These are phyloP conservation scores for Eupelmus urozonus DNA, from an alignment of 2,888 invertebrate genomes.

Conservation along the genomic window DNA sequence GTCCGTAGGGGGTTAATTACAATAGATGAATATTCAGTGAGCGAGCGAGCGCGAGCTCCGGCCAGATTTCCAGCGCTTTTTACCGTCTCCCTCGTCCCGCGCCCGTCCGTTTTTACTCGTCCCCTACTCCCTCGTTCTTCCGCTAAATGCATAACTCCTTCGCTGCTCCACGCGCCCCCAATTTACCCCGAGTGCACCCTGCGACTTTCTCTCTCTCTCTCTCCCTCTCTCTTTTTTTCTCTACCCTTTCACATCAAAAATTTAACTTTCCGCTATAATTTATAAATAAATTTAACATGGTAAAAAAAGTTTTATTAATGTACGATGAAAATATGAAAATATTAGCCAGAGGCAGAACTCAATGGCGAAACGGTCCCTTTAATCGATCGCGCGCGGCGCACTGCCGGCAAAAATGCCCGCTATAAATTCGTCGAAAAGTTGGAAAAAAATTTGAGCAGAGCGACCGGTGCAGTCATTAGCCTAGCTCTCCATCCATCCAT, in stretches of 20 bases:
- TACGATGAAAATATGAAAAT: too few relatives aligned
- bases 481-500: not conserved
- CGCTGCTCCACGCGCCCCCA: slow-evolving; percentile 5
- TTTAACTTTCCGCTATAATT: too few relatives aligned
- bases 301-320: too few relatives aligned
- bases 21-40: slow-evolving; percentile 76
- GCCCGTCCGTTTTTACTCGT: not conserved
- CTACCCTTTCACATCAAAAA: too few relatives aligned
- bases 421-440: too few relatives aligned
- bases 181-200: slow-evolving; percentile 1
- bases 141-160: slow-evolving; percentile 37
- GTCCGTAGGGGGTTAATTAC: slow-evolving; percentile 72
- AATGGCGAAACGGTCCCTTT: too few relatives aligned
- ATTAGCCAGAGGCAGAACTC: too few relatives aligned
- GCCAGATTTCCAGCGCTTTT: slow-evolving; percentile 35
- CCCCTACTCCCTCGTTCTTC: not conserved
- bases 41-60: not conserved
- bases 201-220: not conserved
- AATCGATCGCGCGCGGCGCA: too few relatives aligned
- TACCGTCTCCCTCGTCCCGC: slow-evolving; percentile 40
- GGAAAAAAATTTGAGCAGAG: too few relatives aligned
- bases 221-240: not conserved
- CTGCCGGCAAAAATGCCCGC: too few relatives aligned
- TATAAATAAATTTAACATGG: too few relatives aligned
- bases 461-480: too few relatives aligned